Evolutionary conservation across 2,888 invertebrate genomes (phyloP).

Genomic region (Cotesia congregata): DNA sequence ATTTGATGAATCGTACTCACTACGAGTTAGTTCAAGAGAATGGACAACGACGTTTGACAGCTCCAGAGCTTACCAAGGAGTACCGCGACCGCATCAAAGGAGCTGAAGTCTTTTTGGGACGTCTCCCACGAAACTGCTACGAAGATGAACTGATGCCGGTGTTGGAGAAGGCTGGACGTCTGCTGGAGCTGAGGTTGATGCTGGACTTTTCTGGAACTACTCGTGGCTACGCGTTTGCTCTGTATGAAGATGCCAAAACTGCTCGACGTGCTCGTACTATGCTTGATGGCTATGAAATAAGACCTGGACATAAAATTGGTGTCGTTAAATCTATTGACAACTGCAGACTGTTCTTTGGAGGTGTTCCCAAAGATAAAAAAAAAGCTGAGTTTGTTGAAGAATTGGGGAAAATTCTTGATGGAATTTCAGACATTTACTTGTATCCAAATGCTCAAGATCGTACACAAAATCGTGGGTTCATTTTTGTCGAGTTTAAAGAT

Average conservation of each 20-base stretch:
- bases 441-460: slow-evolving; percentile 76
- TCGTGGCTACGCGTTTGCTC: slow-evolving; percentile 86
- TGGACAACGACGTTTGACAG: slow-evolving; percentile 83
- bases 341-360: slow-evolving; percentile 83
- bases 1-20: slow-evolving; percentile 70
- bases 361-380: slow-evolving; percentile 78
- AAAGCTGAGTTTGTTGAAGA: slow-evolving; percentile 76
- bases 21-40: slow-evolving; percentile 81
- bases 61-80: slow-evolving; percentile 70
- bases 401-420: slow-evolving; percentile 77
- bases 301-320: slow-evolving; percentile 77
- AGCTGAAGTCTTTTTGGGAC: slow-evolving; percentile 85
- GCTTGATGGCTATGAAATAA: slow-evolving; percentile 79
- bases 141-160: slow-evolving; percentile 85
- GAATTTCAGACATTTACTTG: slow-evolving; percentile 79
- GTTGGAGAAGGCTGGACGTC: slow-evolving; percentile 76
- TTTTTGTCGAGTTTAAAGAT: slow-evolving; percentile 85
- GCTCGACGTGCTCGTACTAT: slow-evolving; percentile 77
- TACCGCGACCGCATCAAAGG: slow-evolving; percentile 73
- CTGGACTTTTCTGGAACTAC: slow-evolving; percentile 85
- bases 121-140: slow-evolving; percentile 82
- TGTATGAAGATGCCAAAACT: slow-evolving; percentile 74
- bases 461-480: slow-evolving; percentile 82
- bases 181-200: slow-evolving; percentile 86
- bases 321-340: slow-evolving; percentile 88